These are phyloP conservation scores for Physella acuta DNA, from an alignment of 1,140 invertebrate species.

Conservation along the genomic window DNA sequence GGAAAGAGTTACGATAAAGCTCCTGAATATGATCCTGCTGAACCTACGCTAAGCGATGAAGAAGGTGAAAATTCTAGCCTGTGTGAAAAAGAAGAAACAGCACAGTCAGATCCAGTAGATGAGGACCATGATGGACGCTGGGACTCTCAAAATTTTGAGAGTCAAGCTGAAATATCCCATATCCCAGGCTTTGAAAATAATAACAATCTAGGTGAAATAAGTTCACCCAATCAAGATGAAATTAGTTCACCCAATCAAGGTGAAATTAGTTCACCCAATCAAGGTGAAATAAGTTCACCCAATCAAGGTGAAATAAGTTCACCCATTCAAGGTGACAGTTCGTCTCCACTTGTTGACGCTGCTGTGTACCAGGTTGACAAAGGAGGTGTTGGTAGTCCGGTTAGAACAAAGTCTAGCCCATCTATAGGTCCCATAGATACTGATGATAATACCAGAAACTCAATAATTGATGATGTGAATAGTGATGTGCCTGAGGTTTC, in stretches of 20 bases:
- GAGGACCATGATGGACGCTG: constrained; percentile 20
- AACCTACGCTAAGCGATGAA: constrained; percentile 22
- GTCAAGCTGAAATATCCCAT: background rate
- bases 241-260: background rate
- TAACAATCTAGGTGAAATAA: background rate
- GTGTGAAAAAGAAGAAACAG: background rate
- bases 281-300: background rate
- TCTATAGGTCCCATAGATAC: constrained; percentile 10
- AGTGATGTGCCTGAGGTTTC: constrained; percentile 21
- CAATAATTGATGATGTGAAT: constrained; percentile 11
- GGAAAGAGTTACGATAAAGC: background rate
- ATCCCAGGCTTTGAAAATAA: no score
- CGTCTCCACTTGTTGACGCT: background rate
- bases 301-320: background rate
- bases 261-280: background rate
- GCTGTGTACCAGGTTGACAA: background rate
- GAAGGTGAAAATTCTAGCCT: constrained; percentile 3
- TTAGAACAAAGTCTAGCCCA: background rate
- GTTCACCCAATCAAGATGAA: background rate
- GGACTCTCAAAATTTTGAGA: constrained; percentile 8
- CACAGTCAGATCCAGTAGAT: background rate
- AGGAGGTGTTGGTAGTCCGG: no score
- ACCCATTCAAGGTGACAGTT: background rate
- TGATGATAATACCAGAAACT: constrained; percentile 19
- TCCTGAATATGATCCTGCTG: constrained; percentile 21